phyloP scores from a whole-genome alignment of 2,888 invertebrate species.

The Mesoligia furuncula region DNA sequence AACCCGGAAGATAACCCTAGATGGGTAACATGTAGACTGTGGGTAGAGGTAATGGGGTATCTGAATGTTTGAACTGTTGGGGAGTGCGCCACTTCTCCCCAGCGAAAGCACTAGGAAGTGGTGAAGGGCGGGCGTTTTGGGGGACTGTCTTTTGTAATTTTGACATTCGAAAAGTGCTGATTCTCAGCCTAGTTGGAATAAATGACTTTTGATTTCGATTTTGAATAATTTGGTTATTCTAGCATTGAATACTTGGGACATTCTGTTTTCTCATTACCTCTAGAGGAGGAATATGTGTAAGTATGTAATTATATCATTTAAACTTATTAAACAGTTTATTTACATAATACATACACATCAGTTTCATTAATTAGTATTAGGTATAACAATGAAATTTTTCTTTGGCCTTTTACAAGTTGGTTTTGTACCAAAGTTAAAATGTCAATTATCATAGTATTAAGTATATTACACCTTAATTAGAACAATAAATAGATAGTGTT shows the following conservation, averaged over 20 bases:
- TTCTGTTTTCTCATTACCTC: slow-evolving; percentile 7
- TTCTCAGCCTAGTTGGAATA: too few species aligned
- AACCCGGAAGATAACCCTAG: not conserved
- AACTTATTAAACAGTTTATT: slow-evolving; percentile 60
- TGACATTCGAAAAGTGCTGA: too few species aligned
- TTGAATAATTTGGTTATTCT: not conserved
- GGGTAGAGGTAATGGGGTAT: not conserved
- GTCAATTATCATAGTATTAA: slow-evolving; percentile 14
- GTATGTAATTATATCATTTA: slow-evolving; percentile 34
- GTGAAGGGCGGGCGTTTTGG: too few species aligned
- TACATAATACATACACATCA: slow-evolving; percentile 53
- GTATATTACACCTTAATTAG: slow-evolving; percentile 14
- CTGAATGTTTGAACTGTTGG: not conserved
- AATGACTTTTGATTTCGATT: too few species aligned
- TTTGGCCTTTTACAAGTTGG: slow-evolving; percentile 50
- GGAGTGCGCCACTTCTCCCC: too few species aligned
- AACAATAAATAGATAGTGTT: slow-evolving; percentile 52
- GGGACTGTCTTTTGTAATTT: too few species aligned
- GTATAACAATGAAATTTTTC: slow-evolving; percentile 46
- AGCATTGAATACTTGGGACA: not conserved
- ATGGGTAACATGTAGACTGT: not conserved
- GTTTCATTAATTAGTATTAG: slow-evolving; percentile 42
- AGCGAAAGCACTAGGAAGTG: too few species aligned
- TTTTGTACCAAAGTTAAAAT: slow-evolving; percentile 49
- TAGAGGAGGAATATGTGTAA: slow-evolving; percentile 19